phyloP scores from a whole-genome alignment of 2,113 vertebrate species.

The Pelmatolapia mariae region DNA sequence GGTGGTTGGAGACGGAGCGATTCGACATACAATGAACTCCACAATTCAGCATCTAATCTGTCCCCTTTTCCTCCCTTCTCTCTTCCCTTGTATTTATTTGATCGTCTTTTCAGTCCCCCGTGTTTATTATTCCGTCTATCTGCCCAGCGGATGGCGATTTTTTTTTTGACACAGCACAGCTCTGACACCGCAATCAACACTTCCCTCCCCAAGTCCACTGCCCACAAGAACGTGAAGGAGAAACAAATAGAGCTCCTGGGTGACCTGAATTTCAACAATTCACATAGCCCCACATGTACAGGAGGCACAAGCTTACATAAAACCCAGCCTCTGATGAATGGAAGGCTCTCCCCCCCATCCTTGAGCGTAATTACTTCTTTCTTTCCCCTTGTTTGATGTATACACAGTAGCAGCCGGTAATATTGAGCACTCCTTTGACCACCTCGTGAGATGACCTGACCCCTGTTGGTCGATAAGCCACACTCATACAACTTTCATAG shows the following conservation, averaged over 20 bases:
- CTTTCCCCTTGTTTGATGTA: not conserved
- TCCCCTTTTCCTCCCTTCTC: not conserved
- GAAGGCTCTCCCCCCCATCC: not conserved
- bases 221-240: not conserved
- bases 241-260: not conserved
- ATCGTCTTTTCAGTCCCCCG: not conserved
- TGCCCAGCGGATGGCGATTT: not conserved
- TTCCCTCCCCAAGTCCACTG: not conserved
- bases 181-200: slow-evolving; percentile 26
- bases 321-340: not conserved
- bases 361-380: not conserved
- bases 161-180: not conserved
- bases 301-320: not conserved
- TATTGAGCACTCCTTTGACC: not conserved
- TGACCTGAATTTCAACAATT: slow-evolving; percentile 3
- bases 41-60: not conserved
- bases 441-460: not conserved
- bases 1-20: not conserved
- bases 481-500: not conserved
- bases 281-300: not conserved
- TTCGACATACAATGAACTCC: not conserved
- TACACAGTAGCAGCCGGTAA: not conserved
- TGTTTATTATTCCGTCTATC: slow-evolving; percentile 18
- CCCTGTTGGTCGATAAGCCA: not conserved
- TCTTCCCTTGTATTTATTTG: not conserved